These are phyloP conservation scores for Phorcus lineatus DNA, from an alignment of 2,888 invertebrate genomes.

Conservation along the genomic window DNA sequence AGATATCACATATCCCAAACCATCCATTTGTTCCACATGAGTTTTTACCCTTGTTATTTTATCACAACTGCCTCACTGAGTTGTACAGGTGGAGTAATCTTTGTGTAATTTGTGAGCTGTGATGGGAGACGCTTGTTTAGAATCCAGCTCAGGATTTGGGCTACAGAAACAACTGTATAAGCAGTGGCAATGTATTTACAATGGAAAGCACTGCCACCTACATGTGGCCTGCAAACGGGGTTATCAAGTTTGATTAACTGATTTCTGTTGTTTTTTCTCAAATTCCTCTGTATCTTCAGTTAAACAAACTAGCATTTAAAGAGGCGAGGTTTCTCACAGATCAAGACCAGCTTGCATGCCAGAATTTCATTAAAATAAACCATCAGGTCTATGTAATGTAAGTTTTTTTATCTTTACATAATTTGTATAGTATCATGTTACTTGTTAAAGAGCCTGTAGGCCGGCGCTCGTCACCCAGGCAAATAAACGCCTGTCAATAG, in stretches of 20 bases:
- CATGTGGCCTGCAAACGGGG: background rate
- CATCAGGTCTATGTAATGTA: slow-evolving; percentile 7
- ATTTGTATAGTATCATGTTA: slow-evolving; percentile 6
- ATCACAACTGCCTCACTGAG: background rate
- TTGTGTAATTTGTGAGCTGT: slow-evolving; percentile 8
- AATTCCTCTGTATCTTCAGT: slow-evolving; percentile 19
- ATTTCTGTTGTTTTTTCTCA: slow-evolving; percentile 3
- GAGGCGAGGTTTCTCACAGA: slow-evolving; percentile 16
- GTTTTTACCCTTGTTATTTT: background rate
- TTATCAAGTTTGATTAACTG: slow-evolving; percentile 7
- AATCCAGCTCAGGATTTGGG: background rate
- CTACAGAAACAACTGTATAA: slow-evolving; percentile 8
- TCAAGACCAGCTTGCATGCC: slow-evolving; percentile 8
- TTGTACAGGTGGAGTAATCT: background rate
- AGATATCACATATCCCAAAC: background rate
- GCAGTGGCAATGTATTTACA: slow-evolving; percentile 21
- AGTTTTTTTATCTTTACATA: slow-evolving; percentile 20
- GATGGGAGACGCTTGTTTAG: background rate
- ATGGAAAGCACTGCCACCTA: background rate
- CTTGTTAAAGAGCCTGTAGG: slow-evolving; percentile 19
- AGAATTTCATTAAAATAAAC: slow-evolving; percentile 17
- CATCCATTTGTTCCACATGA: background rate
- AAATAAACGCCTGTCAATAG: slow-evolving; percentile 22
- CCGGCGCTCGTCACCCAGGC: slow-evolving; percentile 7
- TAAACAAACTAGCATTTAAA: slow-evolving; percentile 17